A percentile compares a stretch with the other conserved stretches of the same genome.
Evolutionary conservation across 2,113 vertebrate genomes (phyloP).

Genomic region (Cyphomyrus discorhynchus): DNA sequence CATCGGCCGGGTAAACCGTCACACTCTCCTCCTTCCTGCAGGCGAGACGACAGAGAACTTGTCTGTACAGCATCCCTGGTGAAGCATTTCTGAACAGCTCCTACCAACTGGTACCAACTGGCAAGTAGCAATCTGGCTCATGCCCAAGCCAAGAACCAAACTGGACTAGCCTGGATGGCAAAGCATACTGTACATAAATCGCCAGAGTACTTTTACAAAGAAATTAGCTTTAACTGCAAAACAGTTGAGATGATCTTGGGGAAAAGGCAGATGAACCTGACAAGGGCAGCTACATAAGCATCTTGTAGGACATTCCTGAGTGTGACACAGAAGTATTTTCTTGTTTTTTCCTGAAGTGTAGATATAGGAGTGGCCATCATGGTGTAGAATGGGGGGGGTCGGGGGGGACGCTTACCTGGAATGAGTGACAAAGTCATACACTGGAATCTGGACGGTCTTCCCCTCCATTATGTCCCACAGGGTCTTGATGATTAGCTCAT

Average conservation of each 20-base stretch:
- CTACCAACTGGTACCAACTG: not conserved
- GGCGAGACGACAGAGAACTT: not conserved
- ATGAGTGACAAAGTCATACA: slow-evolving; percentile 94
- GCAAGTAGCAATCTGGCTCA: not conserved
- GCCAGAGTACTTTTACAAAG: not conserved
- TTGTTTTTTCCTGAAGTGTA: not conserved
- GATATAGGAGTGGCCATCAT: not conserved
- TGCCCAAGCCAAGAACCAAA: not conserved
- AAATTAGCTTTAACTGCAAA: not conserved
- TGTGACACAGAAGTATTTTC: not conserved
- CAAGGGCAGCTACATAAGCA: not conserved
- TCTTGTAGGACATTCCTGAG: not conserved
- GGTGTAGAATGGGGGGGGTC: not conserved
- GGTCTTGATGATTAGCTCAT: slow-evolving; percentile 83
- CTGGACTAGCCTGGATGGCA: not conserved
- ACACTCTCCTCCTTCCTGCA: slow-evolving; percentile 88
- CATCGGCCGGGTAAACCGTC: slow-evolving; percentile 86
- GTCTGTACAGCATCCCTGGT: not conserved
- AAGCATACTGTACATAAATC: not conserved
- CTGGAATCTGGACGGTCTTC: slow-evolving; percentile 86
- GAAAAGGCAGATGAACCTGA: not conserved
- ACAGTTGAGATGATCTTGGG: not conserved
- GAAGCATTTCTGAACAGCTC: not conserved
- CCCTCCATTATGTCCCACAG: slow-evolving; percentile 80
- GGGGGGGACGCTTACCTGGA: slow-evolving; percentile 70